Conservation (phyloP, 1,140 invertebrate species). For the Metopolophium dirhodum region DNA sequence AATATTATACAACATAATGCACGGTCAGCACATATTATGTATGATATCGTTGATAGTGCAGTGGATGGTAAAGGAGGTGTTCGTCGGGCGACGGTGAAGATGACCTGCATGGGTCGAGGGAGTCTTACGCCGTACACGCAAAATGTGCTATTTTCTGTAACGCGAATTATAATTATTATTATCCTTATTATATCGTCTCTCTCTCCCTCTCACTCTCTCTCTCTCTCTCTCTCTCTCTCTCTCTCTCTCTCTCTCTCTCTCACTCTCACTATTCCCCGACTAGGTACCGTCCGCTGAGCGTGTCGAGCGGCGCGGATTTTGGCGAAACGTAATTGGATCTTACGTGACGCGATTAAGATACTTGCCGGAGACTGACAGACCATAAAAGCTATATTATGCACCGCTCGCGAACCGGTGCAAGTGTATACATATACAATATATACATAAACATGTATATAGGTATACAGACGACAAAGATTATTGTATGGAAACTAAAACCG, state of each 20-base stretch:
- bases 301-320: neutral
- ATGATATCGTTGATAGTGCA: neutral
- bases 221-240: too few species aligned
- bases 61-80: too few species aligned
- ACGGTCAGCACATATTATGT: neutral
- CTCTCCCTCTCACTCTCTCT: too few species aligned
- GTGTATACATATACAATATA: neutral
- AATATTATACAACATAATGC: neutral
- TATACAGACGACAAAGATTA: slow-evolving; percentile 20
- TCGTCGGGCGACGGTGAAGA: too few species aligned
- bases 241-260: too few species aligned
- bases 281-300: neutral
- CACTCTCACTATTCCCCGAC: neutral
- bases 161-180: slow-evolving; percentile 21
- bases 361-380: slow-evolving; percentile 35
- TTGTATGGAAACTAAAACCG: slow-evolving; percentile 26
- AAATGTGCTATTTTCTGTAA: neutral
- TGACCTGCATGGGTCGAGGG: neutral
- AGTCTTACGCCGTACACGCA: neutral
- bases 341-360: slow-evolving; percentile 42
- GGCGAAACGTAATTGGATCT: slow-evolving; percentile 30
- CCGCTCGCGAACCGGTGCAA: too few species aligned
- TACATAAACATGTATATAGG: neutral
- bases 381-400: slow-evolving; percentile 26
- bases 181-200: neutral